A percentile compares a stretch with the other conserved stretches of the same genome.
phyloP scores from a whole-genome alignment of 2,888 invertebrate genomes.

The Acronicta leporina region DNA sequence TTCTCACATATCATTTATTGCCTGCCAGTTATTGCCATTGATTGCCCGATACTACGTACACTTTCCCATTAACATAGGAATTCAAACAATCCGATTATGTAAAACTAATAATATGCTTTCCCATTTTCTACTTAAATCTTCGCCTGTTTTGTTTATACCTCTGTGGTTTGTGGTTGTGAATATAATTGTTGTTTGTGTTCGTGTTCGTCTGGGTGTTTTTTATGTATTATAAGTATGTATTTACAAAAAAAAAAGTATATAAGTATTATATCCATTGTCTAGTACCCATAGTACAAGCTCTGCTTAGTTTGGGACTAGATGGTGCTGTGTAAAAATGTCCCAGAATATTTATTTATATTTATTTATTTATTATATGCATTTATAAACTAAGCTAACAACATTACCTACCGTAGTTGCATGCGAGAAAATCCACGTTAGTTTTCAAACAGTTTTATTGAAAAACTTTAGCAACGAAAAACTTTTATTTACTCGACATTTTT shows the following conservation, averaged over 20 bases:
- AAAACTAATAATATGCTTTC: conserved; percentile 35
- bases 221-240: too few relatives aligned
- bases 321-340: too few relatives aligned
- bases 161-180: too few relatives aligned
- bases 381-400: conserved; percentile 21
- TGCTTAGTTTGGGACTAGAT: too few relatives aligned
- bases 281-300: too few relatives aligned
- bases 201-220: too few relatives aligned
- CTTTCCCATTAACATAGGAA: conserved; percentile 67
- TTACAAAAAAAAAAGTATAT: too few relatives aligned
- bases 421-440: conserved; percentile 6
- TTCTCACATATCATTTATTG: conserved; percentile 69
- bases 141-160: conserved; percentile 16
- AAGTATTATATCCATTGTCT: too few relatives aligned
- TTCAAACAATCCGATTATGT: conserved; percentile 47
- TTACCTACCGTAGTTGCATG: background rate
- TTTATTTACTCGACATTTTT: conserved; percentile 7
- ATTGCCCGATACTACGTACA: conserved; percentile 67
- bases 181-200: too few relatives aligned
- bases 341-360: too few relatives aligned
- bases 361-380: too few relatives aligned
- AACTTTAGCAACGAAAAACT: conserved; percentile 4
- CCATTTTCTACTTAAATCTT: conserved; percentile 29
- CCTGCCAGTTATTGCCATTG: conserved; percentile 66
- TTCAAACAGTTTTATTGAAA: conserved; percentile 16